Conservation (phyloP, 2,888 invertebrate genomes). For the Dryadula phaetusa region DNA sequence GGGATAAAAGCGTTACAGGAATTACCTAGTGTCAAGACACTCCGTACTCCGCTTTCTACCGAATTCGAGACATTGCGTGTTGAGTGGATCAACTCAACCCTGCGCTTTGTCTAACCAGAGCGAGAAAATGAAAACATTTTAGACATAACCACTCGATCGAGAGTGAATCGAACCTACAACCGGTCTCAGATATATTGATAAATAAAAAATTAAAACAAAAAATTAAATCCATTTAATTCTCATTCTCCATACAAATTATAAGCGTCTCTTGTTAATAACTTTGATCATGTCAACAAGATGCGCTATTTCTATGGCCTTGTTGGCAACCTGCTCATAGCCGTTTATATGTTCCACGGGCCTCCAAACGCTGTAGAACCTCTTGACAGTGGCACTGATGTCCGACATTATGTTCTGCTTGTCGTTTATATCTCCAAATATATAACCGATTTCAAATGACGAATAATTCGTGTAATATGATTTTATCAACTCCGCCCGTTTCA, state of each 20-base stretch:
- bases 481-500: constrained; percentile 63
- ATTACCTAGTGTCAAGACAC: too few species aligned
- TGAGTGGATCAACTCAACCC: too few species aligned
- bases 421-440: constrained; percentile 62
- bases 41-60: too few species aligned
- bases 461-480: constrained; percentile 59
- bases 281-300: constrained; percentile 61
- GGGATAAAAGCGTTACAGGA: too few species aligned
- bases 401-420: constrained; percentile 63
- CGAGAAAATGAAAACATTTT: too few species aligned
- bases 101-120: too few species aligned
- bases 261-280: constrained; percentile 46
- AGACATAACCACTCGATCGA: too few species aligned
- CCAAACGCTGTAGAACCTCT: constrained; percentile 59
- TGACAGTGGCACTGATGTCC: constrained; percentile 59
- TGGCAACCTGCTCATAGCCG: constrained; percentile 71
- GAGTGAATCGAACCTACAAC: too few species aligned
- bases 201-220: too few species aligned
- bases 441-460: constrained; percentile 62
- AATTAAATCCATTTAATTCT: not conserved
- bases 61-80: too few species aligned
- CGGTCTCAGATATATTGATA: too few species aligned
- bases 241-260: not conserved
- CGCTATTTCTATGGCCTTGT: constrained; percentile 64
- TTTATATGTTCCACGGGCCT: constrained; percentile 74